Percentiles rank a stretch among this genome's conserved stretches.
Evolutionary conservation across 2,888 invertebrate genomes (phyloP).

Genomic region (Diplolepis rosae): DNA sequence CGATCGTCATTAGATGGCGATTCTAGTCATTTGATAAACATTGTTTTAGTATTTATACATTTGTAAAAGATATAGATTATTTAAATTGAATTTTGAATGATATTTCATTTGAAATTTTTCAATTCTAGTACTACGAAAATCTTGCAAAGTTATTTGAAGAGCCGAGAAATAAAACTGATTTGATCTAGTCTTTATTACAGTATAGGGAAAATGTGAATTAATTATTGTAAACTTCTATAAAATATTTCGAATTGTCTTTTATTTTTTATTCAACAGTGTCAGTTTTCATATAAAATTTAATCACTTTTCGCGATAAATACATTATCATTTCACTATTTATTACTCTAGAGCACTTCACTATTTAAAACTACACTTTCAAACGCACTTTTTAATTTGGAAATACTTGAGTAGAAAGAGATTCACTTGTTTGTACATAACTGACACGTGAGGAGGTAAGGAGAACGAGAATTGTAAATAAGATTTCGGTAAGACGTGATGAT

Average conservation of each 20-base stretch:
- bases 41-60: slow-evolving; percentile 9
- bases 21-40: slow-evolving; percentile 23
- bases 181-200: no score
- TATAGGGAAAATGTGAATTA: no score
- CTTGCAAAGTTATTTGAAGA: background rate
- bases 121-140: background rate
- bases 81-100: no score
- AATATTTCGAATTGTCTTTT: slow-evolving; percentile 7
- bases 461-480: slow-evolving; percentile 27
- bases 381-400: slow-evolving; percentile 22
- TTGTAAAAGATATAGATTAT: no score
- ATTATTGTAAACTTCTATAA: no score
- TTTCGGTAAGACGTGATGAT: slow-evolving; percentile 13
- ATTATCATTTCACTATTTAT: slow-evolving; percentile 25
- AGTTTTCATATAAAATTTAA: slow-evolving; percentile 29
- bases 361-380: slow-evolving; percentile 29
- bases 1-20: background rate
- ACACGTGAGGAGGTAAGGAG: slow-evolving; percentile 21
- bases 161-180: no score
- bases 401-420: slow-evolving; percentile 21
- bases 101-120: background rate
- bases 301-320: slow-evolving; percentile 27
- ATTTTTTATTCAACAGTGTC: slow-evolving; percentile 31
- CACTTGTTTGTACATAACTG: slow-evolving; percentile 29
- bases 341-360: slow-evolving; percentile 26